Percentiles rank a stretch among this genome's conserved stretches.
Conservation (phyloP, 2,797 vertebrate genomes). For the Myripristis jacobus region DNA sequence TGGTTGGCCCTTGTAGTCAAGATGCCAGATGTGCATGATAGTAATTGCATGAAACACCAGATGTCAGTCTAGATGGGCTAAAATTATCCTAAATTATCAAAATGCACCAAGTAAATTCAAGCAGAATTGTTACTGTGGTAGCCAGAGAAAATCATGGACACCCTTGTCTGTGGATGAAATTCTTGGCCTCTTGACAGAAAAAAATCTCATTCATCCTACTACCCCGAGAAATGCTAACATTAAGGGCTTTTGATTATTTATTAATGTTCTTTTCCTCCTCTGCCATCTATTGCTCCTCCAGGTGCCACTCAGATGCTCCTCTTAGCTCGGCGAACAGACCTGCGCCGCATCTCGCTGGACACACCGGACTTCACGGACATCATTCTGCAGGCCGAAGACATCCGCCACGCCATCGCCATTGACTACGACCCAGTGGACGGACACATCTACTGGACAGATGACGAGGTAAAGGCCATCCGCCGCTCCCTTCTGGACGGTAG, state of each 20-base stretch:
- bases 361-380: constrained; percentile 96
- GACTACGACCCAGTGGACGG: constrained; percentile 97
- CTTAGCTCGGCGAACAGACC: constrained; percentile 92
- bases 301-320: constrained; percentile 93
- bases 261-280: background rate
- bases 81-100: too few species aligned
- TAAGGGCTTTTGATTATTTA: background rate
- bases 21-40: too few species aligned
- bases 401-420: constrained; percentile 96
- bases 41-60: too few species aligned
- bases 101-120: too few species aligned
- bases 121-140: too few species aligned
- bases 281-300: constrained; percentile 51
- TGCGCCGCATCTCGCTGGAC: constrained; percentile 95
- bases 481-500: constrained; percentile 90
- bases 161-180: too few species aligned
- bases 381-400: constrained; percentile 92
- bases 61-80: too few species aligned
- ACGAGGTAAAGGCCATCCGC: constrained; percentile 94
- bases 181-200: too few species aligned
- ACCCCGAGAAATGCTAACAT: too few species aligned
- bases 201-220: too few species aligned
- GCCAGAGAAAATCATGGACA: too few species aligned
- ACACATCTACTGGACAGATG: constrained; percentile 96
- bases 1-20: too few species aligned